Conservation (phyloP, 2,797 vertebrate genomes). For the Helicolenus hilgendorfi region DNA sequence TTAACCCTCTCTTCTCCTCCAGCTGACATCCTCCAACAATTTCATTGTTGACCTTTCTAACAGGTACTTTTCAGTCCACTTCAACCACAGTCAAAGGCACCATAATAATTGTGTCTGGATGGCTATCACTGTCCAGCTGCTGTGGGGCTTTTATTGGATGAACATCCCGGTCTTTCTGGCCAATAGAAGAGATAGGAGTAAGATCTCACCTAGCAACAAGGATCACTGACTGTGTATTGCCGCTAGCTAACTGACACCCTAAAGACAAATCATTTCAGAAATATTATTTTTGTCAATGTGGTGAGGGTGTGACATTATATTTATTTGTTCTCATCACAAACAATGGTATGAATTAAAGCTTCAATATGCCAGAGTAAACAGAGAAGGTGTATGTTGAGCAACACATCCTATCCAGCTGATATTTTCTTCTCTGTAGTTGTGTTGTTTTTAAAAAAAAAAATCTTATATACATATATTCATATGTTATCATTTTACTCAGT, state of each 20-base stretch:
- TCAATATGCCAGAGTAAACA: neutral
- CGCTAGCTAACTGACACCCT: slow-evolving; percentile 88
- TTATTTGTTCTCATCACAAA: neutral
- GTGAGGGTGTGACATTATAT: neutral
- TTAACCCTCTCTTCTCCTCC: neutral
- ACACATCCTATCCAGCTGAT: neutral
- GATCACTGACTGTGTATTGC: slow-evolving; percentile 78
- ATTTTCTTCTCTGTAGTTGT: neutral
- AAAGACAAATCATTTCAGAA: slow-evolving; percentile 85
- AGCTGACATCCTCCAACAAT: slow-evolving; percentile 4
- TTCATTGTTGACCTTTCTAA: slow-evolving; percentile 48
- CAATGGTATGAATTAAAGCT: slow-evolving; percentile 1
- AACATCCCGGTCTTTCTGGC: slow-evolving; percentile 66
- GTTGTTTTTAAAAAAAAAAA: neutral
- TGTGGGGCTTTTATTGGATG: slow-evolving; percentile 85
- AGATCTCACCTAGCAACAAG: slow-evolving; percentile 94
- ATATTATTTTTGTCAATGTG: slow-evolving; percentile 25
- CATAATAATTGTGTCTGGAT: slow-evolving; percentile 77
- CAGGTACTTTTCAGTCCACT: slow-evolving; percentile 55
- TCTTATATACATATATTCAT: neutral
- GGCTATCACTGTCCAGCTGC: slow-evolving; percentile 68
- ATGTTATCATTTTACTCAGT: neutral
- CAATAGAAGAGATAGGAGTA: slow-evolving; percentile 80
- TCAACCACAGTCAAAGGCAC: slow-evolving; percentile 55
- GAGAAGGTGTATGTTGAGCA: neutral